Evolutionary conservation across 2,113 vertebrate species (phyloP).

Genomic region (Centropus bengalensis): DNA sequence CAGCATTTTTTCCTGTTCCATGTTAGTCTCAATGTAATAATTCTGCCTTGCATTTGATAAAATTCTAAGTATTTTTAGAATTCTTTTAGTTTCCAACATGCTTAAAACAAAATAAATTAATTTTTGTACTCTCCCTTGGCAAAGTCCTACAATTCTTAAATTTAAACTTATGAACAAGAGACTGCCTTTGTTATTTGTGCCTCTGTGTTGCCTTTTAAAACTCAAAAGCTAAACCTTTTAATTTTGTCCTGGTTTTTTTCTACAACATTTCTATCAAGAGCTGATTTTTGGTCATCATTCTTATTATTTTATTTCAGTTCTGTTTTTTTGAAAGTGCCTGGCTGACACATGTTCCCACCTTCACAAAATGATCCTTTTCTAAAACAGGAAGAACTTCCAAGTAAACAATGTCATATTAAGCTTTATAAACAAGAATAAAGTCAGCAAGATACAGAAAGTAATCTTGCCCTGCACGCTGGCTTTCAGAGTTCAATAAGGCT

Average conservation of each 20-base stretch:
- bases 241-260: not conserved
- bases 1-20: not conserved
- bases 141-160: not conserved
- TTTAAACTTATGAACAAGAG: not conserved
- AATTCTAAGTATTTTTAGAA: not conserved
- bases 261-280: not conserved
- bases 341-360: not conserved
- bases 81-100: not conserved
- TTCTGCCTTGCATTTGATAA: not conserved
- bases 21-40: not conserved
- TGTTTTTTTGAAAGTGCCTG: not conserved
- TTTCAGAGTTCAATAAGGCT: not conserved
- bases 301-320: not conserved
- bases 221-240: not conserved
- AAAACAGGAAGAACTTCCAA: slow-evolving; percentile 18
- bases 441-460: not conserved
- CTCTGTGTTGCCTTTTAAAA: not conserved
- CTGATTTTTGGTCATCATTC: not conserved
- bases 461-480: not conserved
- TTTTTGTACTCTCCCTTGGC: not conserved
- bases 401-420: not conserved
- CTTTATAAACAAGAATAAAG: not conserved
- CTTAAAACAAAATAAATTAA: not conserved
- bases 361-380: not conserved
- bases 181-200: not conserved